Percentiles rank a stretch among this genome's conserved stretches.
Conservation (phyloP, 2,888 invertebrate species). For the Noctua janthina region DNA sequence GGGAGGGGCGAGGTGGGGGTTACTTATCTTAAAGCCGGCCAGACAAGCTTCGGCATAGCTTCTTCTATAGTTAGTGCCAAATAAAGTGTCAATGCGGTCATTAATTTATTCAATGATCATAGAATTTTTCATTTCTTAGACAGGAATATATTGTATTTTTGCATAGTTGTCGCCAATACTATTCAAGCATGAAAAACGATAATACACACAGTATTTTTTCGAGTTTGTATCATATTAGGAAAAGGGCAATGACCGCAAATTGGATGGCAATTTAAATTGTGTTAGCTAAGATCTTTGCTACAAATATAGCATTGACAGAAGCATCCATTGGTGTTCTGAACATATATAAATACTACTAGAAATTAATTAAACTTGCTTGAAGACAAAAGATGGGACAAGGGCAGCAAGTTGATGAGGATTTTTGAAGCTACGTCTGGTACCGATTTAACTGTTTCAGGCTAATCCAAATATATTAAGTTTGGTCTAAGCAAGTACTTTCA, state of each 20-base stretch:
- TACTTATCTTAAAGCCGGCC: background rate
- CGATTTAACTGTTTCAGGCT: background rate
- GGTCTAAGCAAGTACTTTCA: background rate
- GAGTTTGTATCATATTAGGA: background rate
- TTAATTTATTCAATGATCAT: background rate
- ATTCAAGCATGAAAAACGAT: background rate
- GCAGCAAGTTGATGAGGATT: background rate
- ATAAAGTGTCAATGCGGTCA: background rate
- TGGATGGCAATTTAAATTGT: background rate
- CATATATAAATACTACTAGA: background rate
- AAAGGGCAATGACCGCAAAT: background rate
- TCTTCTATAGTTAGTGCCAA: background rate
- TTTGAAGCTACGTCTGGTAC: slow-evolving; percentile 5
- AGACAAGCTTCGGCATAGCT: background rate
- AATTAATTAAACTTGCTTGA: background rate
- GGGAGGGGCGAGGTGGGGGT: accelerated
- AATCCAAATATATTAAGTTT: slow-evolving; percentile 20
- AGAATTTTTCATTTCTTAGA: background rate
- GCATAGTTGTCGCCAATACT: background rate
- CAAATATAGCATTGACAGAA: too few species aligned
- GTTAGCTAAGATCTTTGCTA: background rate
- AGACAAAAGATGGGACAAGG: background rate
- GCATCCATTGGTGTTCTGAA: background rate
- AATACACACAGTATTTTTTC: background rate
- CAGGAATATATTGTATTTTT: background rate